These are phyloP conservation scores for Autographa gamma DNA, from an alignment of 2,888 invertebrate genomes.

Conservation along the genomic window DNA sequence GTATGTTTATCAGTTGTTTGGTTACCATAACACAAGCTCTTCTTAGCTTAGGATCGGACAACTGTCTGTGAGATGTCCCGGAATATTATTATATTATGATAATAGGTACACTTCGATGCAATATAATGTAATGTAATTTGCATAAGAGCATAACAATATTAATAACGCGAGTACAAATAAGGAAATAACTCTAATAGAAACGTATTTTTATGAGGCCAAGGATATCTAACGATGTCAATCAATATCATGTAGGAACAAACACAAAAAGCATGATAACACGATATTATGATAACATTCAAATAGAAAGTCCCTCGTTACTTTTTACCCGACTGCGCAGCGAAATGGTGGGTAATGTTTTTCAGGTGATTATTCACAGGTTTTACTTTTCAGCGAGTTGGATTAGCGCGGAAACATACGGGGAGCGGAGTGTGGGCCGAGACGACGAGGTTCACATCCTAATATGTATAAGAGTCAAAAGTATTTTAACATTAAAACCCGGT, in stretches of 20 bases:
- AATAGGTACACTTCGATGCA: too few species aligned
- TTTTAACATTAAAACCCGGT: too few species aligned
- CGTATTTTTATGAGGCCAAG: background rate
- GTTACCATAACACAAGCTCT: too few species aligned
- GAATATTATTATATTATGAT: too few species aligned
- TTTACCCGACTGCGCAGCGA: slow-evolving; percentile 33
- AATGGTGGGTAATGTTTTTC: slow-evolving; percentile 20
- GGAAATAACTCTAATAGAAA: background rate
- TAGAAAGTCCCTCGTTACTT: slow-evolving; percentile 44
- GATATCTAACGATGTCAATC: background rate
- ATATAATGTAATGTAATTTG: too few species aligned
- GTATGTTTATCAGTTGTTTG: too few species aligned
- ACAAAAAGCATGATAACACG: background rate
- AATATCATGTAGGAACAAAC: background rate
- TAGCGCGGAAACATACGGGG: slow-evolving; percentile 26
- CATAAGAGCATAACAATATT: too few species aligned
- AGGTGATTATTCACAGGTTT: slow-evolving; percentile 42
- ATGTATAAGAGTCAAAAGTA: too few species aligned
- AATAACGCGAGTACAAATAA: background rate
- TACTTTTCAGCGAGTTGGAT: slow-evolving; percentile 40
- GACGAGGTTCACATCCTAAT: background rate
- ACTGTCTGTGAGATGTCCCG: too few species aligned
- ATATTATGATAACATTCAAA: slow-evolving; percentile 17
- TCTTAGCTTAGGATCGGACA: too few species aligned
- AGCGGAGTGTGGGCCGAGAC: background rate